Conservation (phyloP, 2,888 invertebrate genomes). For the Liodrosophila aerea region DNA sequence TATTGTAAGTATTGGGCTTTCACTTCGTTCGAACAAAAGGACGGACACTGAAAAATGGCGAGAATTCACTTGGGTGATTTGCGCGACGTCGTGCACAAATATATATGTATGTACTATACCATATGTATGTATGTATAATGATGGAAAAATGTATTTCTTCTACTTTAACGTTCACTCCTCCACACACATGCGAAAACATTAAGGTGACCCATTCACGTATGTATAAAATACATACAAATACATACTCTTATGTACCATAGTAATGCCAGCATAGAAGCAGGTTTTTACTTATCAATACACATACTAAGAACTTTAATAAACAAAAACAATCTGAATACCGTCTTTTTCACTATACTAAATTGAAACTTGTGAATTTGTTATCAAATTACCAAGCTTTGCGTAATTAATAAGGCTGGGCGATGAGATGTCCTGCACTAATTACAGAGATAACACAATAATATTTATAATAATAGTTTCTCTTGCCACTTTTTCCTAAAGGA, state of each 20-base stretch:
- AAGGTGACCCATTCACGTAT: background rate
- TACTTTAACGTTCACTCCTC: conserved; percentile 16
- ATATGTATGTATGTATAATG: conserved; percentile 8
- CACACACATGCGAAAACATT: conserved; percentile 10
- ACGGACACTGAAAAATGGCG: conserved; percentile 77
- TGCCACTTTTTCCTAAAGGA: too few species aligned
- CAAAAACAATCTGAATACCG: too few species aligned
- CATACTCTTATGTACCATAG: background rate
- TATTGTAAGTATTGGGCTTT: conserved; percentile 56
- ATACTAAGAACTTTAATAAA: too few species aligned
- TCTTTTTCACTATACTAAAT: too few species aligned
- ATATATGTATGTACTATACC: conserved; percentile 31
- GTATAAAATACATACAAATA: background rate
- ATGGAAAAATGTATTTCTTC: conserved; percentile 33
- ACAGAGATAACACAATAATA: too few species aligned
- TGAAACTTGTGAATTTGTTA: too few species aligned
- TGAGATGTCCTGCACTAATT: too few species aligned
- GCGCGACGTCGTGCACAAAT: conserved; percentile 58
- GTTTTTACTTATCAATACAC: conserved; percentile 1
- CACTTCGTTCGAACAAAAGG: conserved; percentile 65
- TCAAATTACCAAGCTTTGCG: too few species aligned
- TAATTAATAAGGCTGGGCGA: too few species aligned
- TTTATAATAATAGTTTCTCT: background rate
- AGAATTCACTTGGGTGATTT: conserved; percentile 77
- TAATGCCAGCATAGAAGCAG: background rate